Base-by-base conservation (phyloP, 2,888 invertebrate species). In the Synergus gifuensis region DNA sequence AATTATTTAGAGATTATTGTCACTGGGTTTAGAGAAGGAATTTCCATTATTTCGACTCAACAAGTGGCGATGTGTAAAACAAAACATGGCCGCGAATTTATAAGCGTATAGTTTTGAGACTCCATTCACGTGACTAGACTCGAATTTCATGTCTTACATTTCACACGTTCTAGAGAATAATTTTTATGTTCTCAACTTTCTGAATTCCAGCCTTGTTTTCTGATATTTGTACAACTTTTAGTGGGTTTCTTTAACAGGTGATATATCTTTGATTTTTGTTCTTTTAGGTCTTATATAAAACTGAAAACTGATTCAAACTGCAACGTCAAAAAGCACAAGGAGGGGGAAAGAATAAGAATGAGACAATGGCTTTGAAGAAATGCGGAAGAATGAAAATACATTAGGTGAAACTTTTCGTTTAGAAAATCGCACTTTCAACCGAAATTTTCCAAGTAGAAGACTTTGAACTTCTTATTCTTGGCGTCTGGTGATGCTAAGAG, bases 391-490 rank as follows among this genome's bases (percentile, higher is more conserved):
- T 18, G 3, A 18, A 7, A 58, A 18, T 4, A 18, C 54, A 18
- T 9, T 8, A 58, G 18, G 0, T 9, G 18, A 36, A 69, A 49
- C 28, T 69, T 69, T 49, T 69, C 69, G 67, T 69, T 69, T 69
- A 49, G 69, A 49, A 69, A 69, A 69, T 49, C 14, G 14, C 28
- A 69, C 36, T 49, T 49, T 73, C 12, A 49, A 36, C n/a, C 5
- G 49, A 54, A 73, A 62, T 54, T 76, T 62, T 42, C 18, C 16
- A 18, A 40, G 18, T 60, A 22, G 11, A 40, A 28, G 76, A 76
- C 63, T 76, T 60, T 76, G 62, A 76, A 76, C 62, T 76, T 62
- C 62, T 76, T 76, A 42, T 76, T 44, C 62, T 76, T 46, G 22
- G 63, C 11, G 28, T 67, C 16, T 67, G 42, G 67, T 54, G 73